Conservation (phyloP, 2,113 vertebrate genomes). For the Globicephala melas region DNA sequence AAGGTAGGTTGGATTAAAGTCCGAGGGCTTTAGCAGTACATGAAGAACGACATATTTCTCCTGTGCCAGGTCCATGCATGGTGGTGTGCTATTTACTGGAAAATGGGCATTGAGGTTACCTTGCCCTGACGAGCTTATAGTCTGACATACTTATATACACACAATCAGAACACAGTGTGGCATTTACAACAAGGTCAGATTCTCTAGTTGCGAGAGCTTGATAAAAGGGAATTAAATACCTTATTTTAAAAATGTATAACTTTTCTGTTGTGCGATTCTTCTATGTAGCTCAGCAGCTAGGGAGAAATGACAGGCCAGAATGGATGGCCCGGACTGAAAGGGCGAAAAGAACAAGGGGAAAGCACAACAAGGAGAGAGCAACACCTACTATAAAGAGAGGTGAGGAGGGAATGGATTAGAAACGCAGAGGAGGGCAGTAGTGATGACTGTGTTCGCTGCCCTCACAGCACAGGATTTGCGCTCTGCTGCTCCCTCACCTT, state of each 20-base stretch:
- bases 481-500: background rate
- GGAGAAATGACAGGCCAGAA: background rate
- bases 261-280: slow-evolving; percentile 19
- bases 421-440: background rate
- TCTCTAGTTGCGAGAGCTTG: background rate
- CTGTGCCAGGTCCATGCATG: background rate
- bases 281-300: background rate
- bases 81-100: slow-evolving; percentile 33
- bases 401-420: background rate
- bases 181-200: slow-evolving; percentile 15
- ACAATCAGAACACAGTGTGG: slow-evolving; percentile 10
- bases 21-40: background rate
- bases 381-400: background rate
- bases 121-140: slow-evolving; percentile 48
- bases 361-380: background rate
- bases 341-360: background rate
- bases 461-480: background rate
- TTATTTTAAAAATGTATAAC: slow-evolving; percentile 3
- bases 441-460: background rate
- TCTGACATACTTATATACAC: slow-evolving; percentile 35
- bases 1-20: slow-evolving; percentile 2
- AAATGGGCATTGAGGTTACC: slow-evolving; percentile 50
- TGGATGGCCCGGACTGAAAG: background rate
- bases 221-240: slow-evolving; percentile 33
- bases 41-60: background rate